Conservation (phyloP, 2,113 vertebrate genomes). For the Sinosuthora webbiana region DNA sequence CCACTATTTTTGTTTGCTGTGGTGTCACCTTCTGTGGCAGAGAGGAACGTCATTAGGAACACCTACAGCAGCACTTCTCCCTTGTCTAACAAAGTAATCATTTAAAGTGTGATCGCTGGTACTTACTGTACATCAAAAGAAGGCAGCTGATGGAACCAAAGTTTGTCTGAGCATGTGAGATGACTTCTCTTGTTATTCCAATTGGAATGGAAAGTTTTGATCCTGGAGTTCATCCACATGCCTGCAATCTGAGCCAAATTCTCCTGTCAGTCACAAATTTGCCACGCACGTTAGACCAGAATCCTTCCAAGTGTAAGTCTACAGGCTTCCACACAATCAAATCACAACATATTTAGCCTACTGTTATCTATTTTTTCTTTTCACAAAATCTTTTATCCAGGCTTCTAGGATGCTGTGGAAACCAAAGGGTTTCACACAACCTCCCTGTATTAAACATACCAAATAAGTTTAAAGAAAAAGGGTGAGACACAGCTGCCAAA, state of each 20-base stretch:
- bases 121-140: background rate
- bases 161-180: background rate
- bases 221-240: background rate
- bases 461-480: background rate
- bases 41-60: background rate
- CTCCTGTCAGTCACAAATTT: background rate
- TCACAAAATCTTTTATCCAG: background rate
- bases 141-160: background rate
- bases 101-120: background rate
- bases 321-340: background rate
- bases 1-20: conserved; percentile 26
- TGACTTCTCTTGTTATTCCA: background rate
- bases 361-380: background rate
- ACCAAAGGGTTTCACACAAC: background rate
- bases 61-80: background rate
- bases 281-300: background rate
- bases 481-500: background rate
- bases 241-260: background rate
- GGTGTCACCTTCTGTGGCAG: conserved; percentile 2
- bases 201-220: background rate
- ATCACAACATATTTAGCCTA: background rate
- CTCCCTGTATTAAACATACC: background rate
- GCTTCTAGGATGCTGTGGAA: background rate
- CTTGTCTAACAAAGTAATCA: background rate
- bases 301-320: background rate